These are phyloP conservation scores for Leptocoma aspasia DNA, from an alignment of 2,113 vertebrate genomes.

Conservation along the genomic window DNA sequence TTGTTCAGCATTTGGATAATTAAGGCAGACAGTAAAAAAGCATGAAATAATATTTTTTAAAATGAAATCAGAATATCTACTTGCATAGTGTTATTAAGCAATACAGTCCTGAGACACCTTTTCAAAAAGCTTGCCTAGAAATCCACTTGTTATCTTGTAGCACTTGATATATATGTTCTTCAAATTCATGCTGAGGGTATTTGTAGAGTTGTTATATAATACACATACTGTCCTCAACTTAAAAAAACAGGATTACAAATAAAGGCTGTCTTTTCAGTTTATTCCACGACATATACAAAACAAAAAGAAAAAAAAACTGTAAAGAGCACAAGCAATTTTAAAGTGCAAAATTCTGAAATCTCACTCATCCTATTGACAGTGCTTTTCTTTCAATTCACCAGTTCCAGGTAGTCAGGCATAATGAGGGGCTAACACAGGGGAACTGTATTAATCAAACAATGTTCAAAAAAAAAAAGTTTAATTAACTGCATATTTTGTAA, in stretches of 20 bases:
- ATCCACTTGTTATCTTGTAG: constrained; percentile 1
- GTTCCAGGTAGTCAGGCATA: neutral
- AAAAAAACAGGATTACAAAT: neutral
- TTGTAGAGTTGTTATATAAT: neutral
- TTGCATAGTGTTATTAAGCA: constrained; percentile 39
- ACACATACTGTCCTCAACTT: neutral
- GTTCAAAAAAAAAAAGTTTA: constrained; percentile 64
- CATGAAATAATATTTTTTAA: constrained; percentile 34
- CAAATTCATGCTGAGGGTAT: neutral
- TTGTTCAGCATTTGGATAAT: constrained; percentile 55
- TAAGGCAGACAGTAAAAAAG: constrained; percentile 60
- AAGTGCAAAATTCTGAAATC: neutral
- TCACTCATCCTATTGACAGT: neutral
- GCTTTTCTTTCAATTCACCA: neutral
- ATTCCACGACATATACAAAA: neutral
- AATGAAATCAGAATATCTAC: constrained; percentile 54
- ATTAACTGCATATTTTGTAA: constrained; percentile 73
- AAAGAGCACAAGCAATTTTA: neutral
- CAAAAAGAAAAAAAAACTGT: neutral
- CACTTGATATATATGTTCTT: neutral
- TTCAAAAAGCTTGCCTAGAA: constrained; percentile 18
- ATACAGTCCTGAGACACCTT: constrained; percentile 17
- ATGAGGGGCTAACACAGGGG: constrained; percentile 27
- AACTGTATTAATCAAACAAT: constrained; percentile 62
- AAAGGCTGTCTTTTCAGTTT: neutral